These are phyloP conservation scores for Mesorhabditis belari DNA, from an alignment of 2,888 invertebrate genomes.

Conservation along the genomic window DNA sequence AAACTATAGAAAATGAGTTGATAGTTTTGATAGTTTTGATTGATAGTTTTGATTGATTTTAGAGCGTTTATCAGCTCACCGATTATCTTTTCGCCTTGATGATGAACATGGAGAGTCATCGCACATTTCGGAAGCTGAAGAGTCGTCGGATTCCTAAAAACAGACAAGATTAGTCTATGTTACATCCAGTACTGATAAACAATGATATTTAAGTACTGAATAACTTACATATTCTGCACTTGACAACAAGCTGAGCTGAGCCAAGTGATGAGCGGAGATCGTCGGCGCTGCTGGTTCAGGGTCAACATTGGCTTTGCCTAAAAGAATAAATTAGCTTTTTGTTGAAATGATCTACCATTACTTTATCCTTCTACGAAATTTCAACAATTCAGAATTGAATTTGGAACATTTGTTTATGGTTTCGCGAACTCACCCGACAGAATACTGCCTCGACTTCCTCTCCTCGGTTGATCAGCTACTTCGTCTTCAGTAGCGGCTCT, in stretches of 20 bases:
- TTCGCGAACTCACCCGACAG: slow-evolving; percentile 10
- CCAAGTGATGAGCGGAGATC: slow-evolving; percentile 45
- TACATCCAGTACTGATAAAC: too few species aligned
- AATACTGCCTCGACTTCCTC: slow-evolving; percentile 3
- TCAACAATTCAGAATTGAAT: neutral
- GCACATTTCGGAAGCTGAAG: slow-evolving; percentile 36
- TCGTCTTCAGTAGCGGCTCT: slow-evolving; percentile 4
- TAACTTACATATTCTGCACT: slow-evolving; percentile 38
- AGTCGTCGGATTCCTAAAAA: slow-evolving; percentile 47
- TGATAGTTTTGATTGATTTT: too few species aligned
- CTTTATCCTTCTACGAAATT: slow-evolving; percentile 12
- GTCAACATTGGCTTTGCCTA: slow-evolving; percentile 27
- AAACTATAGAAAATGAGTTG: too few species aligned
- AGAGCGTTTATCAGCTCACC: slow-evolving; percentile 14
- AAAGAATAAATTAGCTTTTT: slow-evolving; percentile 41
- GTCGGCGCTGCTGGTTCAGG: slow-evolving; percentile 30
- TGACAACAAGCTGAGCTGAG: slow-evolving; percentile 40
- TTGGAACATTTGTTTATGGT: too few species aligned
- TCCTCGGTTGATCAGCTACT: slow-evolving; percentile 8
- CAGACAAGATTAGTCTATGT: neutral
- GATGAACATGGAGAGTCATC: slow-evolving; percentile 23
- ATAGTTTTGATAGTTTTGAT: too few species aligned
- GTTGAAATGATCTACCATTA: too few species aligned
- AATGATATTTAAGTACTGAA: too few species aligned
- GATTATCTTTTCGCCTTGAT: slow-evolving; percentile 6